Conservation (phyloP, 2,113 vertebrate species). For the Chaetura pelagica region DNA sequence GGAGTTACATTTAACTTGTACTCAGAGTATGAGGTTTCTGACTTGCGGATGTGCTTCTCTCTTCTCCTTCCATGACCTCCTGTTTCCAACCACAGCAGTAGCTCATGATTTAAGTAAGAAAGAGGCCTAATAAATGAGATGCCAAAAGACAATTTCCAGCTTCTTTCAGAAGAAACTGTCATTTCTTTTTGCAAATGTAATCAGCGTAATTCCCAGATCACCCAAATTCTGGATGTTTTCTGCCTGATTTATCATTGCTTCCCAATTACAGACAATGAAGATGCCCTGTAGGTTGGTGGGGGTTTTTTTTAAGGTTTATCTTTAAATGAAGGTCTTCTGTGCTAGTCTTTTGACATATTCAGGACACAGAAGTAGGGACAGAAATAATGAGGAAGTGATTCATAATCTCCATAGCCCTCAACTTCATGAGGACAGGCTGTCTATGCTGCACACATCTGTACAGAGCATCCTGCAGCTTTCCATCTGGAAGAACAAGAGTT, state of each 20-base stretch:
- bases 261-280: background rate
- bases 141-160: background rate
- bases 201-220: conserved; percentile 2
- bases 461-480: background rate
- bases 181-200: background rate
- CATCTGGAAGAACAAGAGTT: background rate
- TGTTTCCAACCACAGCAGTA: background rate
- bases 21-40: background rate
- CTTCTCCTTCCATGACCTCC: background rate
- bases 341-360: background rate
- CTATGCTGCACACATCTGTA: background rate
- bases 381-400: background rate
- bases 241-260: conserved; percentile 7
- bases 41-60: background rate
- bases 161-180: background rate
- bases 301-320: background rate
- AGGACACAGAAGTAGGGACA: background rate
- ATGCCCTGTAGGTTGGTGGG: background rate
- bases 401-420: background rate
- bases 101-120: background rate
- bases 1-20: background rate
- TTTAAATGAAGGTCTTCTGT: background rate
- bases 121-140: background rate
- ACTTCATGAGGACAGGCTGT: background rate
- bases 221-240: background rate